Evolutionary conservation across 2,113 vertebrate species (phyloP).

Genomic region (Sclerurus mexicanus): DNA sequence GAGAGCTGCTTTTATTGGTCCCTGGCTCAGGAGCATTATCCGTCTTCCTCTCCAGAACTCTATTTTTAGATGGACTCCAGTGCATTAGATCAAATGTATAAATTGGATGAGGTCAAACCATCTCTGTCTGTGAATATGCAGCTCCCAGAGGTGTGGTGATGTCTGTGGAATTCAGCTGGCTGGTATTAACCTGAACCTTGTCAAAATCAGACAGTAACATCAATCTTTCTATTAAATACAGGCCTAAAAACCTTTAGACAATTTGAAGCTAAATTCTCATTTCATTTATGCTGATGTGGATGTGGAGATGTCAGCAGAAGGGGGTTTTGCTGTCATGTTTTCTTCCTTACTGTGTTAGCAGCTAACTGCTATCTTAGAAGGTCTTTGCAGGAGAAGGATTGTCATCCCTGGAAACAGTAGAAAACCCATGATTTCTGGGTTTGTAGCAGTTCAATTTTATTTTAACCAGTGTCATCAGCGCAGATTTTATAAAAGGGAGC

Average conservation of each 20-base stretch:
- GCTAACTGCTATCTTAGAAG: not conserved
- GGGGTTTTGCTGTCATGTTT: not conserved
- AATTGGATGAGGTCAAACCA: slow-evolving; percentile 11
- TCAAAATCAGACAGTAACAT: not conserved
- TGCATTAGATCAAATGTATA: slow-evolving; percentile 35
- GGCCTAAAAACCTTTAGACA: not conserved
- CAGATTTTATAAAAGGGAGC: not conserved
- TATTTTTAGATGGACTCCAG: slow-evolving; percentile 47
- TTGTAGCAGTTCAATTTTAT: not conserved
- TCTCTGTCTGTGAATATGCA: not conserved
- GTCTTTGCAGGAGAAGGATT: not conserved
- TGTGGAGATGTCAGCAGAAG: not conserved
- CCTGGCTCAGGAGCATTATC: not conserved
- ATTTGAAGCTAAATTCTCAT: not conserved
- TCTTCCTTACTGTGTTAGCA: not conserved
- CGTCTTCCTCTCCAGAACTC: not conserved
- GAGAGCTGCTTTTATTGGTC: slow-evolving; percentile 3
- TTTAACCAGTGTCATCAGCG: not conserved
- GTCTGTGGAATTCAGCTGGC: not conserved
- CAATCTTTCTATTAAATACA: not conserved
- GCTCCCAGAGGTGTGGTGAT: not conserved
- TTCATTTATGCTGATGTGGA: not conserved
- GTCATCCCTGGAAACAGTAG: not conserved
- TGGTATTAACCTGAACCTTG: not conserved
- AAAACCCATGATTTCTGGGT: not conserved